Conservation (phyloP, 2,888 invertebrate species). For the Cheilosia urbana region DNA sequence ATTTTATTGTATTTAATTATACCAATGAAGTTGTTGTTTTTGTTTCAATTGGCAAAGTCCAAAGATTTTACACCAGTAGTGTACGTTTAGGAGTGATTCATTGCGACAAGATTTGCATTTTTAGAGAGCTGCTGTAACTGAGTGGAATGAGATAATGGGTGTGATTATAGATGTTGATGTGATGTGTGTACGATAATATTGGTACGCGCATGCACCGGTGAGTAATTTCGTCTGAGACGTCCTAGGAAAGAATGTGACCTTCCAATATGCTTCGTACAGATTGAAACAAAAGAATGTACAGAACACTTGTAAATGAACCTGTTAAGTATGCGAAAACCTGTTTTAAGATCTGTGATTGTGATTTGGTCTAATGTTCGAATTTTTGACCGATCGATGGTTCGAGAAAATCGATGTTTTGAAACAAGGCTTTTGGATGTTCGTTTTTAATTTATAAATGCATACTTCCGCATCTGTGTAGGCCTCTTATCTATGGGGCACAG, state of each 20-base stretch:
- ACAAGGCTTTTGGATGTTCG: no score
- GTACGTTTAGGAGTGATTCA: constrained; percentile 47
- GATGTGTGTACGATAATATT: constrained; percentile 9
- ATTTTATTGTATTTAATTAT: constrained; percentile 37
- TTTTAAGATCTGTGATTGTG: no score
- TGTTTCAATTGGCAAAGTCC: constrained; percentile 12
- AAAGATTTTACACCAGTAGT: constrained; percentile 32
- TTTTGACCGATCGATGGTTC: no score
- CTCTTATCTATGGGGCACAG: not conserved
- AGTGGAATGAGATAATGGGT: constrained; percentile 49
- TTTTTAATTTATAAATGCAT: no score
- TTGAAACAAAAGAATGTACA: no score
- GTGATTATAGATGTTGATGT: constrained; percentile 52
- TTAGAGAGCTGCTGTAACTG: constrained; percentile 16
- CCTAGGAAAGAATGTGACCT: constrained; percentile 74
- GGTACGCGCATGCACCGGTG: constrained; percentile 22
- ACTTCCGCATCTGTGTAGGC: not conserved
- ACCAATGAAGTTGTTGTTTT: not conserved
- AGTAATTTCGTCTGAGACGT: constrained; percentile 65
- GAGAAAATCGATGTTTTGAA: no score
- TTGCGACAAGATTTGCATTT: constrained; percentile 48
- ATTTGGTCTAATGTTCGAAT: no score
- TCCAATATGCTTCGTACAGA: constrained; percentile 8
- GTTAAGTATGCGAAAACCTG: no score
- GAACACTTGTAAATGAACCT: no score